Conservation (phyloP, 2,113 vertebrate species). For the Stigmatopora nigra region DNA sequence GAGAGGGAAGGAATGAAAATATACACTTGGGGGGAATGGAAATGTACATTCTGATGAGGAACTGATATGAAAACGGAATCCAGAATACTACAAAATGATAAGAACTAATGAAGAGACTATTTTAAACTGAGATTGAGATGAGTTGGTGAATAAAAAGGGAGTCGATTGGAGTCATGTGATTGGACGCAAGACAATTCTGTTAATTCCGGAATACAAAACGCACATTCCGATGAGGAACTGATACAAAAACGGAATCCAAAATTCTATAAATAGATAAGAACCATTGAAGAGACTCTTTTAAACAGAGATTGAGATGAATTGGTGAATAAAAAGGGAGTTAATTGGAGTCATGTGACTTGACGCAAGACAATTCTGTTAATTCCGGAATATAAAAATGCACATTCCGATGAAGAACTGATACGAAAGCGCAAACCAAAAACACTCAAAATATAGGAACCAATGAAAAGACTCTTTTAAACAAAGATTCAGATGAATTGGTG, state of each 20-base stretch:
- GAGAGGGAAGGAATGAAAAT: not conserved
- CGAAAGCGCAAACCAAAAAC: not conserved
- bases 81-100: not conserved
- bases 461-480: not conserved
- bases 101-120: not conserved
- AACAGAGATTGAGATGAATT: not conserved
- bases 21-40: not conserved
- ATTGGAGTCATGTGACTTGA: not conserved
- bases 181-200: not conserved
- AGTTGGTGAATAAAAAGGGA: not conserved
- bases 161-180: not conserved
- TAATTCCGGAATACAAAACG: not conserved
- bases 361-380: not conserved
- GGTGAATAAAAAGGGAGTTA: too few species aligned
- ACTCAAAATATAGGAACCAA: not conserved
- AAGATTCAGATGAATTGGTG: not conserved
- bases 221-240: not conserved
- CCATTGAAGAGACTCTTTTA: not conserved
- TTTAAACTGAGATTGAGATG: not conserved
- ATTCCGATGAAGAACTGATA: not conserved
- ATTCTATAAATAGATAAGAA: not conserved
- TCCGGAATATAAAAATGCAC: not conserved
- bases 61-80: not conserved
- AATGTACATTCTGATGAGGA: not conserved
- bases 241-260: not conserved